Evolutionary conservation across 1,140 invertebrate genomes (phyloP).

Genomic region (Temnothorax longispinosus): DNA sequence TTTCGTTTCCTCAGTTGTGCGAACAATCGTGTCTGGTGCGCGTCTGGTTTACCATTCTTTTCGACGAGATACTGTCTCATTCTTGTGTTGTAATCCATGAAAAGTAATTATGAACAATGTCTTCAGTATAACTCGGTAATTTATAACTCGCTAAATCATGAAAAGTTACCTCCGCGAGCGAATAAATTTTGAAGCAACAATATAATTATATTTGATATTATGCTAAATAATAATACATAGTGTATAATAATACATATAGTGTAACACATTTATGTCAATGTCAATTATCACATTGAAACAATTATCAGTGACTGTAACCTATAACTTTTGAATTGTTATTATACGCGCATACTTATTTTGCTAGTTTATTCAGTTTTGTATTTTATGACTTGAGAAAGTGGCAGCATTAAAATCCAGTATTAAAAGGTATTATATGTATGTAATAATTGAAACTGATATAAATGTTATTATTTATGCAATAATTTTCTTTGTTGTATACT

Average conservation of each 20-base stretch:
- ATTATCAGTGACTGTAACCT: not conserved
- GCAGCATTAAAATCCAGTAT: not conserved
- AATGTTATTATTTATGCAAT: not conserved
- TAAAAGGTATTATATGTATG: not conserved
- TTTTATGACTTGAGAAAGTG: not conserved
- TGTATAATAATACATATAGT: not conserved
- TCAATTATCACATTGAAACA: not conserved
- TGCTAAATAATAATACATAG: not conserved
- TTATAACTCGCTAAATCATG: not conserved
- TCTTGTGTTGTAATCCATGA: no score
- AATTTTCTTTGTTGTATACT: not conserved
- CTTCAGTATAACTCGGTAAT: conserved; percentile 36
- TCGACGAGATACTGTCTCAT: not conserved
- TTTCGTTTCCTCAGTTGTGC: conserved; percentile 27
- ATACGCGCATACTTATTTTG: not conserved
- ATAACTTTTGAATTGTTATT: not conserved
- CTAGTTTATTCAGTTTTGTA: not conserved
- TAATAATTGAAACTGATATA: not conserved
- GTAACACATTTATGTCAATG: not conserved
- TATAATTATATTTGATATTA: not conserved
- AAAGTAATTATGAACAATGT: conserved; percentile 33
- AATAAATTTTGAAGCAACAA: not conserved
- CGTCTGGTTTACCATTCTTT: not conserved
- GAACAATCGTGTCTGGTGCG: conserved; percentile 3
- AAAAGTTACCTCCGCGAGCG: not conserved